Base-by-base conservation (phyloP, 35 echinoderm and acorn worm genomes). In the Lytechinus variegatus region DNA sequence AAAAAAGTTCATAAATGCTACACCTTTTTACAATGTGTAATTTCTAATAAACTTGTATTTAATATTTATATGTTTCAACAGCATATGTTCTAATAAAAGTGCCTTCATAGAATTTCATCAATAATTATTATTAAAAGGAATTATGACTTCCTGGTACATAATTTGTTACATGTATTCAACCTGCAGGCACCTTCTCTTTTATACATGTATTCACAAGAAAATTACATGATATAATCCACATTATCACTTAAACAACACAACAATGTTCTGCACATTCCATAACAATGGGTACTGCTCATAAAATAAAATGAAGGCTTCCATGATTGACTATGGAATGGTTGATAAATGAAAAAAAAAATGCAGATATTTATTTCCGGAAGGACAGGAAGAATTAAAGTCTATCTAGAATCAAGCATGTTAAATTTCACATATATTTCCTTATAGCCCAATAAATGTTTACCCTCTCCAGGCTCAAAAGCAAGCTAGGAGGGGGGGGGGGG, bases 151-250 rank as follows among this genome's bases (percentile, higher is more conserved):
- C 14, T 16, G 66, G 66, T 79, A 79, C 66, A 79, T n/a, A 79
- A 79, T n/a, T 19, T 79, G 66, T 79, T 71, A 71, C 61, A 71
- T 71, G 14, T 13, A 71, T 16, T 79, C 66, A 79, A 79, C 16
- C 66, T 79, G 66, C 66, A 79, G 66, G 66, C 66, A 79, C 19
- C 66, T 79, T 79, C 66, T 79, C 66, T 79, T 79, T 79, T 79
- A 79, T 79, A 79, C 66, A 79, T 24, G 4, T 79, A 79, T 79
- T 24, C 66, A 79, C 16, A 79, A 79, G 66, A 79, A 79, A 79
- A 79, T 79, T 79, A 79, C n/a, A 79, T 79, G 4, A 79, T 79
- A 79, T 79, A 79, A 79, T 9, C 66, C 66, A 79, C 66, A 79
- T 79, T 79, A 79, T 79, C 66, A 79, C 66, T 44, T 44, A n/a